A percentile compares a stretch with the other conserved stretches of the same genome.
Conservation (phyloP, 2,888 invertebrate genomes). For the Lordiphosa fenestrarum region DNA sequence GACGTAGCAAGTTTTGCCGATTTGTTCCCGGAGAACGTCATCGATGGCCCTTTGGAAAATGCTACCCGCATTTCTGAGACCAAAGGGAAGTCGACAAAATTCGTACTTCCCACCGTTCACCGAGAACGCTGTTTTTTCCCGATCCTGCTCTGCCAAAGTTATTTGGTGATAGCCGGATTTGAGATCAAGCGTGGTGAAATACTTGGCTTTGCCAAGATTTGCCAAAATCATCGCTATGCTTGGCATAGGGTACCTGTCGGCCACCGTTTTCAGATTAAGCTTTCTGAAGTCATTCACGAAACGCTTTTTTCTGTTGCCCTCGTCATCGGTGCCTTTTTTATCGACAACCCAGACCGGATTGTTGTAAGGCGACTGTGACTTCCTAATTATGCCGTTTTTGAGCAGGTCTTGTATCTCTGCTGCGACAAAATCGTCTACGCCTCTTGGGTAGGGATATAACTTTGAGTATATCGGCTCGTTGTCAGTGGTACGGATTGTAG, state of each 20-base stretch:
- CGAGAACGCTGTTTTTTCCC: constrained; percentile 6
- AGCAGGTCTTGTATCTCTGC: background rate
- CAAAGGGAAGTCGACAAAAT: no score
- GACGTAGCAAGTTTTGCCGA: no score
- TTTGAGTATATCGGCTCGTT: background rate
- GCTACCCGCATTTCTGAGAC: no score
- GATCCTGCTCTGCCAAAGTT: constrained; percentile 6
- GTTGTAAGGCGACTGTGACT: background rate
- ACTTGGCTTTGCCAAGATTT: no score
- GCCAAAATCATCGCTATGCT: constrained; percentile 1
- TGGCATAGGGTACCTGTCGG: constrained; percentile 11
- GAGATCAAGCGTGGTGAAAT: constrained; percentile 6
- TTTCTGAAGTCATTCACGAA: constrained; percentile 13
- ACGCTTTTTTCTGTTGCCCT: constrained; percentile 6
- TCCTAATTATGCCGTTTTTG: background rate
- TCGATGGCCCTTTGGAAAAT: no score
- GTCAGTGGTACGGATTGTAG: background rate
- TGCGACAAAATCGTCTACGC: background rate
- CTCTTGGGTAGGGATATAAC: background rate
- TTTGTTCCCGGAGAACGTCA: no score
- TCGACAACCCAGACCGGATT: constrained; percentile 6
- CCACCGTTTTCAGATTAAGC: no score
- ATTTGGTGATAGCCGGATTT: constrained; percentile 10
- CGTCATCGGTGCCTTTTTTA: constrained; percentile 7
- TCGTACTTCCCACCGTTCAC: no score